Evolutionary conservation across 2,797 vertebrate genomes (phyloP).

Genomic region (Dendrocincla tyrannina): DNA sequence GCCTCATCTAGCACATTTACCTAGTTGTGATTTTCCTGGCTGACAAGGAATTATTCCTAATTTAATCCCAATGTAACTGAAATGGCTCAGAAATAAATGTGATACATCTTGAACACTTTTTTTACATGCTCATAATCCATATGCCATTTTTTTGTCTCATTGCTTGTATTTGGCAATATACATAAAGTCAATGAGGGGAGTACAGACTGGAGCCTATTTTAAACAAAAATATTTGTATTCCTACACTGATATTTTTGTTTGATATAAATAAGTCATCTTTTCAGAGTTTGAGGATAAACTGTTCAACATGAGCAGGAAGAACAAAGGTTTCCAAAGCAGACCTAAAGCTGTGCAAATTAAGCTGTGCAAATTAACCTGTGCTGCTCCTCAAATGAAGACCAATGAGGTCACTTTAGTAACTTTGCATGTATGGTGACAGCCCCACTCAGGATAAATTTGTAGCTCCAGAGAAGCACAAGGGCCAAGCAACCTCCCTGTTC

Average conservation of each 20-base stretch:
- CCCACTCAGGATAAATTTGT: not conserved
- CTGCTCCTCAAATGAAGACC: not conserved
- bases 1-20: not conserved
- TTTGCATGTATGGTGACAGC: fast-evolving
- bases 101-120: not conserved
- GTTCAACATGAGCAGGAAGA: not conserved
- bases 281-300: not conserved
- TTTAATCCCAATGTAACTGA: not conserved
- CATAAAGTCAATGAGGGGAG: not conserved
- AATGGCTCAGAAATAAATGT: not conserved
- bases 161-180: not conserved
- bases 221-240: not conserved
- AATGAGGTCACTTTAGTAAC: not conserved
- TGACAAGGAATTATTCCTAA: not conserved
- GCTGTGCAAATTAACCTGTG: not conserved
- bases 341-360: not conserved
- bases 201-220: not conserved
- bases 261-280: not conserved
- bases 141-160: not conserved
- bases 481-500: not conserved
- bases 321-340: not conserved
- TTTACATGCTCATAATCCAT: not conserved
- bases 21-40: not conserved
- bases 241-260: not conserved
- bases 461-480: not conserved